A percentile compares a stretch with the other conserved stretches of the same genome.
Conservation (phyloP, 2,888 invertebrate species). For the Disparrhopalites patrizii region DNA sequence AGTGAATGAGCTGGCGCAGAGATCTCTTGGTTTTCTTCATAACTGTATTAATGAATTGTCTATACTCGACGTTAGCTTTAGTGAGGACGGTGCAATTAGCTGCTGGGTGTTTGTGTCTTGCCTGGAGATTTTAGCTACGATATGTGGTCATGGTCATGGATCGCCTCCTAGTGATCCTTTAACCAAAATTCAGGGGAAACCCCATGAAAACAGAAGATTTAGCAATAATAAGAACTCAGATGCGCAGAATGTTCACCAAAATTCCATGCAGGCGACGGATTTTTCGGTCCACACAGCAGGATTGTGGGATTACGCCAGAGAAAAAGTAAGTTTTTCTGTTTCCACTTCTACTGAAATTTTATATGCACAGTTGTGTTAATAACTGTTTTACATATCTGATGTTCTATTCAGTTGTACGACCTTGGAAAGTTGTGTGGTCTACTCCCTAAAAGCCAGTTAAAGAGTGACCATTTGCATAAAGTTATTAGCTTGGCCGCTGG, state of each 20-base stretch:
- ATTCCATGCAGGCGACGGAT: constrained; percentile 43
- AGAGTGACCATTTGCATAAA: constrained; percentile 82
- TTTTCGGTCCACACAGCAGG: constrained; percentile 72
- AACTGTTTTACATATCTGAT: neutral
- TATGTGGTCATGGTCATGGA: constrained; percentile 43
- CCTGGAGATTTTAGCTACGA: constrained; percentile 75
- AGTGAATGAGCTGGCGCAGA: constrained; percentile 67
- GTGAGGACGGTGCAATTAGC: constrained; percentile 76
- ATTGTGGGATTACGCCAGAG: constrained; percentile 81
- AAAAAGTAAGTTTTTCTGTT: constrained; percentile 60
- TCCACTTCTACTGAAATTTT: neutral
- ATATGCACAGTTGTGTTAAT: neutral
- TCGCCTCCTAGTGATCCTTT: constrained; percentile 5
- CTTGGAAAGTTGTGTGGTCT: constrained; percentile 86
- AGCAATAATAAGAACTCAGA: constrained; percentile 18
- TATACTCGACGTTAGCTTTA: constrained; percentile 67
- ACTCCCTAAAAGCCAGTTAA: constrained; percentile 74
- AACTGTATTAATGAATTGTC: constrained; percentile 80
- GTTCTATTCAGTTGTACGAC: constrained; percentile 62
- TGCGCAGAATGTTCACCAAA: constrained; percentile 23
- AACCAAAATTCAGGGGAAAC: neutral
- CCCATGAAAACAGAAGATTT: neutral
- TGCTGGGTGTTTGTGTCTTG: constrained; percentile 93
- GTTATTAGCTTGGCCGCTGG: constrained; percentile 88
- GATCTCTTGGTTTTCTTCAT: constrained; percentile 84